A percentile compares a stretch with the other conserved stretches of the same genome.
Conservation (phyloP, 2,113 vertebrate species). For the Cisticola juncidis region DNA sequence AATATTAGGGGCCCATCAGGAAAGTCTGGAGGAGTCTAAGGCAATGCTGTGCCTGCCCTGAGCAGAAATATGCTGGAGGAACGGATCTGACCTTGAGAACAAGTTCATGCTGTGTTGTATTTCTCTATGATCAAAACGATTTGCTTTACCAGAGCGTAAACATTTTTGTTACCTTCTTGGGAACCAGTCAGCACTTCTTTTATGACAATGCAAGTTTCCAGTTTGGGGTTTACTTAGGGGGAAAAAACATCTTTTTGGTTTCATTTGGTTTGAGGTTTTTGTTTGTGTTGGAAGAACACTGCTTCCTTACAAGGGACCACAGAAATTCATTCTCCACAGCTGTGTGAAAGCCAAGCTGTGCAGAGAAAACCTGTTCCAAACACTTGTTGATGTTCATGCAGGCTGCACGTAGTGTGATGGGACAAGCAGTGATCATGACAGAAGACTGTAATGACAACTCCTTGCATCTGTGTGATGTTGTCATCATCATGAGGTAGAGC, state of each 20-base stretch:
- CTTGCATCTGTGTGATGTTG: background rate
- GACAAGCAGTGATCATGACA: background rate
- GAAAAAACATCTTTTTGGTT: background rate
- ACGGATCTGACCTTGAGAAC: background rate
- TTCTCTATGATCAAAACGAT: background rate
- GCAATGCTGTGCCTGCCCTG: background rate
- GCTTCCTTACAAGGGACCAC: constrained; percentile 38
- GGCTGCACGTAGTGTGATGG: background rate
- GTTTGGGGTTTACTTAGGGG: background rate
- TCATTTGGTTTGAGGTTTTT: constrained; percentile 37
- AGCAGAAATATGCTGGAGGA: background rate
- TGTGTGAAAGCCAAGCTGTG: background rate
- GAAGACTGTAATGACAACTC: background rate
- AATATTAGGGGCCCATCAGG: background rate
- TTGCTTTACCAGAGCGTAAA: background rate
- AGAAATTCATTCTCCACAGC: constrained; percentile 42
- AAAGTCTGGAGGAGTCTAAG: background rate
- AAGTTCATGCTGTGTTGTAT: background rate
- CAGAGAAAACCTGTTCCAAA: constrained; percentile 32
- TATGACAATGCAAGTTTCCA: constrained; percentile 24
- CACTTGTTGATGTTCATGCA: background rate
- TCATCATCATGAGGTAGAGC: background rate
- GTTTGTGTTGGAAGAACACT: constrained; percentile 47
- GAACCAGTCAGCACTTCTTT: constrained; percentile 6
- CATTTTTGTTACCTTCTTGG: constrained; percentile 31